These are phyloP conservation scores for Cephalotes varians DNA, from an alignment of 2,888 invertebrate species.

Conservation along the genomic window DNA sequence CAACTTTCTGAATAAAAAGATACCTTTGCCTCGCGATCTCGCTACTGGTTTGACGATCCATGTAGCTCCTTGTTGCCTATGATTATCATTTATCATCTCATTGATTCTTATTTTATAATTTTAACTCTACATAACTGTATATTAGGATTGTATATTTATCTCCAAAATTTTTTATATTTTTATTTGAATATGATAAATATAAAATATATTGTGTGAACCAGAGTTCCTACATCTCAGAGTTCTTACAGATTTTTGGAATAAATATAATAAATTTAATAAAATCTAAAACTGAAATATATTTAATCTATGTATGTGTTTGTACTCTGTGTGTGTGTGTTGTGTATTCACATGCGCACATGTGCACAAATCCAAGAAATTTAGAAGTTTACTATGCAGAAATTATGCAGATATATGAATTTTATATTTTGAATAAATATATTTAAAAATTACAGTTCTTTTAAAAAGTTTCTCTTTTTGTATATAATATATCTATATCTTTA, in stretches of 20 bases:
- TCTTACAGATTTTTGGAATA: background rate
- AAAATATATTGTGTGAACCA: background rate
- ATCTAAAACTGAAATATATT: background rate
- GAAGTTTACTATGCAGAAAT: background rate
- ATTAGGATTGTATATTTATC: background rate
- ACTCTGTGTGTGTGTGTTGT: background rate
- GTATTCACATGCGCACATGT: background rate
- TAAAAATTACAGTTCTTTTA: background rate
- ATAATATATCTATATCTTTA: background rate
- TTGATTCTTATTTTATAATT: background rate
- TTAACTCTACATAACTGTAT: background rate
- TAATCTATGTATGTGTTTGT: background rate
- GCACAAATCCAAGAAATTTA: background rate
- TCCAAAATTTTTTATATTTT: background rate
- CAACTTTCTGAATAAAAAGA: slow-evolving; percentile 87
- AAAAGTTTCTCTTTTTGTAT: background rate
- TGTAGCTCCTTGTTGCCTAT: slow-evolving; percentile 86
- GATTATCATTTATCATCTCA: background rate
- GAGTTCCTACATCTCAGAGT: background rate
- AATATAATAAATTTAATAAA: background rate
- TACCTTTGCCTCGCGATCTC: slow-evolving; percentile 88
- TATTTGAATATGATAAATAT: background rate
- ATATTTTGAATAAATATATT: slow-evolving; percentile 16
- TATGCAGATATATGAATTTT: slow-evolving; percentile 6
- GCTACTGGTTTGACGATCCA: slow-evolving; percentile 90